Evolutionary conservation across 1,140 invertebrate genomes (phyloP).

Genomic region (Gonioctena quinquepunctata): DNA sequence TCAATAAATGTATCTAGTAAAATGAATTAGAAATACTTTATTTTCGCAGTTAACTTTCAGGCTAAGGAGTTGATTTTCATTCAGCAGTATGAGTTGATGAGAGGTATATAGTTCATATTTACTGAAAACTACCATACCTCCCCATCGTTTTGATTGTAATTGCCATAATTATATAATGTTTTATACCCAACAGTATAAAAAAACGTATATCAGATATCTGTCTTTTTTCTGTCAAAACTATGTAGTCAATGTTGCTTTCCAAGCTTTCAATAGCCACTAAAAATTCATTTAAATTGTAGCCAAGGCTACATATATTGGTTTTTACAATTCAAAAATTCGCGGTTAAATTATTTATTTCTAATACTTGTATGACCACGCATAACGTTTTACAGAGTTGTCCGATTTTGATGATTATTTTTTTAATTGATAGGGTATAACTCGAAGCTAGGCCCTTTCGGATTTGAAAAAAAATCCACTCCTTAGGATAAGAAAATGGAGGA

Average conservation of each 20-base stretch:
- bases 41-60: neutral
- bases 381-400: too few species aligned
- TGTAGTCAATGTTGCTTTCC: neutral
- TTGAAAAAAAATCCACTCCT: too few species aligned
- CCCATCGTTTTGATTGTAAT: too few species aligned
- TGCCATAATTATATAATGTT: too few species aligned
- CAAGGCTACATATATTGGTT: too few species aligned
- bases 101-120: neutral
- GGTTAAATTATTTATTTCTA: too few species aligned
- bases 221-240: neutral
- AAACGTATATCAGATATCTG: neutral
- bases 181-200: neutral
- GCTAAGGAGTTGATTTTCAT: neutral
- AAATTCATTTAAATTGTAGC: conserved; percentile 4
- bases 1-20: neutral
- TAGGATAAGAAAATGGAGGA: too few species aligned
- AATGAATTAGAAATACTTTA: neutral
- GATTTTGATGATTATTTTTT: too few species aligned
- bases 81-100: neutral
- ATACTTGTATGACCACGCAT: too few species aligned
- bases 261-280: neutral
- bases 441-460: too few species aligned
- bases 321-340: too few species aligned
- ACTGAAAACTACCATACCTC: neutral
- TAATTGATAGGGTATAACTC: too few species aligned